Conservation (phyloP, 2,888 invertebrate species). For the Alloscopus bannaensis region DNA sequence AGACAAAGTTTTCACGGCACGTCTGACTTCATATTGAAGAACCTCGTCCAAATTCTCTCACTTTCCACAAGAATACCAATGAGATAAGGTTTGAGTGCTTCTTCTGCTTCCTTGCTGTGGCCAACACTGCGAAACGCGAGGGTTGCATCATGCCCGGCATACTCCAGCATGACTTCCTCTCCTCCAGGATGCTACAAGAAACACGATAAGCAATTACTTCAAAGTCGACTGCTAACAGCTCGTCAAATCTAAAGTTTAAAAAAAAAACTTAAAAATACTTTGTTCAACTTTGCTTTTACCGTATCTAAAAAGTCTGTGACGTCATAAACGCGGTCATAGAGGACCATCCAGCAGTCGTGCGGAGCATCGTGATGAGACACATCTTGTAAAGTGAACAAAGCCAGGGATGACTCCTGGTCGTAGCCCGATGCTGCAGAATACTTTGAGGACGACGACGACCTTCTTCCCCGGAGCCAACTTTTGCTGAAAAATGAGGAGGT, state of each 20-base stretch:
- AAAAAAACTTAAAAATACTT: conserved; percentile 5
- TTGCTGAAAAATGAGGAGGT: not conserved
- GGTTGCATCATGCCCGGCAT: conserved; percentile 90
- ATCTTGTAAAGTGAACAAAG: conserved; percentile 79
- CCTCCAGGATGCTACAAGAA: conserved; percentile 87
- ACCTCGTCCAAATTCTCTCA: conserved; percentile 80
- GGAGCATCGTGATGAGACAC: conserved; percentile 85
- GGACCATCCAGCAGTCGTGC: conserved; percentile 89
- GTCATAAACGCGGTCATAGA: conserved; percentile 91
- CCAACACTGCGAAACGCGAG: conserved; percentile 88
- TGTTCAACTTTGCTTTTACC: conserved; percentile 78
- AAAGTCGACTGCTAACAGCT: not conserved
- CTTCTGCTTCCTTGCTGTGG: conserved; percentile 82
- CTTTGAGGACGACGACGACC: conserved; percentile 11
- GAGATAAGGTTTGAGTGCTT: conserved; percentile 82
- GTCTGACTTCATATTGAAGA: conserved; percentile 61
- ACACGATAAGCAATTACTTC: conserved; percentile 59
- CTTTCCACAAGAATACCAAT: conserved; percentile 85
- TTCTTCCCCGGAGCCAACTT: conserved; percentile 13
- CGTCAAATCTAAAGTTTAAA: no score
- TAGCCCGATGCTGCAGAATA: conserved; percentile 35
- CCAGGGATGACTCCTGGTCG: conserved; percentile 56
- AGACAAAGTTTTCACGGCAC: conserved; percentile 14
- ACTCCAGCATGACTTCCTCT: conserved; percentile 86
- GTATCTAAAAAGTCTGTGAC: conserved; percentile 85